Evolutionary conservation across 2,888 invertebrate species (phyloP).

Genomic region (Deroplatys truncata): DNA sequence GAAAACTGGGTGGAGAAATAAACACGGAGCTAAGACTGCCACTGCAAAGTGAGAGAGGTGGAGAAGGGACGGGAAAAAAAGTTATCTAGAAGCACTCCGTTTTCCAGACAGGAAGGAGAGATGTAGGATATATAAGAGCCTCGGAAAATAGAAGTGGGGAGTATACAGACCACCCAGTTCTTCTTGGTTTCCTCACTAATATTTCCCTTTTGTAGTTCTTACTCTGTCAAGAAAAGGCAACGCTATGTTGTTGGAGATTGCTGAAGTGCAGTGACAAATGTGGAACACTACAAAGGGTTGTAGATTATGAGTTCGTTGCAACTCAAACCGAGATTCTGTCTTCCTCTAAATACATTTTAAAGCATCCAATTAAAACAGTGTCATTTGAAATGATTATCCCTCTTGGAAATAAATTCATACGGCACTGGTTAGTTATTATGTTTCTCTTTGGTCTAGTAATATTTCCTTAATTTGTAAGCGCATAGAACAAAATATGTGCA

Average conservation of each 20-base stretch:
- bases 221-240: neutral
- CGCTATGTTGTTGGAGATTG: neutral
- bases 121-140: neutral
- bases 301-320: too few species aligned
- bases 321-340: too few species aligned
- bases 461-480: too few species aligned
- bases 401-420: too few species aligned
- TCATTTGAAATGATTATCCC: too few species aligned
- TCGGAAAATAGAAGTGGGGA: neutral
- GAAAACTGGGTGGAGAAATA: neutral
- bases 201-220: neutral
- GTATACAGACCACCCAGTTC: neutral
- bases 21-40: neutral
- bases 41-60: neutral
- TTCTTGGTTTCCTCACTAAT: neutral
- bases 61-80: neutral
- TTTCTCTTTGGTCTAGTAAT: too few species aligned
- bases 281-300: neutral
- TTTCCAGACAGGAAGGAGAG: neutral
- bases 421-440: too few species aligned
- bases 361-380: too few species aligned
- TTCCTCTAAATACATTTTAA: too few species aligned
- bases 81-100: neutral
- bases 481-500: too few species aligned
- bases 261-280: neutral